phyloP scores from a whole-genome alignment of 2,797 vertebrate species.

The Macropodus opercularis region DNA sequence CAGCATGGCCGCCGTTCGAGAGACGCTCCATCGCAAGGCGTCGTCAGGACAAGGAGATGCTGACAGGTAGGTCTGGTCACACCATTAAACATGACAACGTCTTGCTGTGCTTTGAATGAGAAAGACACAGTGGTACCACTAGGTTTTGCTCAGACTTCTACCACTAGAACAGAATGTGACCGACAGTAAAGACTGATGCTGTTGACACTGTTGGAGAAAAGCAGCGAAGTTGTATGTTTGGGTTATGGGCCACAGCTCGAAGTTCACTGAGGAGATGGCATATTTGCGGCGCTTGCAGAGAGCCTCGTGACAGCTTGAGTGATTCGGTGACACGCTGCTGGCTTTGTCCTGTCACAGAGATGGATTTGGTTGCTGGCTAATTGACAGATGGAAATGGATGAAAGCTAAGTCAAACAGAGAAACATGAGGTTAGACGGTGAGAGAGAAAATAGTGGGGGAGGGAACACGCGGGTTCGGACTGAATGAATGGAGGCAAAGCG shows the following conservation, averaged over 20 bases:
- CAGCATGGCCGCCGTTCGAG: constrained; percentile 91
- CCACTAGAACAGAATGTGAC: not conserved
- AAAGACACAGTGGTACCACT: not conserved
- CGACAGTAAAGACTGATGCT: not conserved
- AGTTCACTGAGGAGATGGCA: not conserved
- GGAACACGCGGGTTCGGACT: constrained; percentile 4
- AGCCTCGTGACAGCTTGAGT: constrained; percentile 2
- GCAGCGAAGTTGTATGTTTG: not conserved
- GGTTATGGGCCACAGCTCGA: not conserved
- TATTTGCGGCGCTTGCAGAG: constrained; percentile 14
- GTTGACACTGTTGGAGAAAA: not conserved
- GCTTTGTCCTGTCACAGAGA: constrained; percentile 67
- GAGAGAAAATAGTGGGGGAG: constrained; percentile 15
- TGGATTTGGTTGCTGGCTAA: constrained; percentile 43
- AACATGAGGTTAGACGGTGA: constrained; percentile 10
- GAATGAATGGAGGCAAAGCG: constrained; percentile 11
- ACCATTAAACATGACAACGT: not conserved
- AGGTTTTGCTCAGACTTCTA: constrained; percentile 12
- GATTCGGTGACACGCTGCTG: constrained; percentile 5
- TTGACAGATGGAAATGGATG: constrained; percentile 63
- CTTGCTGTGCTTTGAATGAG: not conserved
- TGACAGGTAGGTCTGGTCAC: constrained; percentile 91
- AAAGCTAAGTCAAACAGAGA: constrained; percentile 27
- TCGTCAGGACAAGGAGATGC: constrained; percentile 91
- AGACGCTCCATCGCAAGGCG: constrained; percentile 88